phyloP scores from a whole-genome alignment of 2,888 invertebrate species.

The Tineola bisselliella region DNA sequence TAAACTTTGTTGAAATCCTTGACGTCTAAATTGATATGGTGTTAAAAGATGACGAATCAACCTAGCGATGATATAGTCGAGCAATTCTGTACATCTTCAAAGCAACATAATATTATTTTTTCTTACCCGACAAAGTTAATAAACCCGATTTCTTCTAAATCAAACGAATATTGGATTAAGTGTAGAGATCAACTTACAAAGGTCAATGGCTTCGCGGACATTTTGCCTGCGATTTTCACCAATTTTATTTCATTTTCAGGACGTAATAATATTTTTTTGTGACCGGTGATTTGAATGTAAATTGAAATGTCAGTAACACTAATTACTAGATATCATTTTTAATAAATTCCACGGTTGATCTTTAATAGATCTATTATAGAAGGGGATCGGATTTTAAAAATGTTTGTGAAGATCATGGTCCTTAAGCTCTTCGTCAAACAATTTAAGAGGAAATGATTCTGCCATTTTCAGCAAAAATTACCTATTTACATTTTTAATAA shows the following conservation, averaged over 20 bases:
- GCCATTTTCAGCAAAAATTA: background rate
- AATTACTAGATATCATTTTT: background rate
- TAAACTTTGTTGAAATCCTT: too few species aligned
- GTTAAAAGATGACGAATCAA: too few species aligned
- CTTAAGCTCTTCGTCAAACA: background rate
- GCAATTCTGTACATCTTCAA: background rate
- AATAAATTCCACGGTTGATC: background rate
- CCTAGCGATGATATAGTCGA: background rate
- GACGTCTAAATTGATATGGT: too few species aligned
- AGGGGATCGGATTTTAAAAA: background rate
- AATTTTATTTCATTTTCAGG: background rate
- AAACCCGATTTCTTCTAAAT: conserved; percentile 7
- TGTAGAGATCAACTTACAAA: background rate
- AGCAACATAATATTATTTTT: conserved; percentile 15
- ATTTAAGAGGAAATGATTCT: background rate
- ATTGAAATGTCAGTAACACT: background rate
- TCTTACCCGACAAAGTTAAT: background rate
- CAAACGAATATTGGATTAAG: conserved; percentile 11
- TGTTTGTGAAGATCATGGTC: background rate
- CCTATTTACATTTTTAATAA: background rate
- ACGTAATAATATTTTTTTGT: background rate
- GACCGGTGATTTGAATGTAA: background rate
- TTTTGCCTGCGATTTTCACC: background rate
- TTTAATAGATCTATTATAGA: background rate
- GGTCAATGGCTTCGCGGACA: background rate